Percentiles rank a stretch among this genome's conserved stretches.
phyloP scores from a whole-genome alignment of 2,797 vertebrate genomes.

The Sebastes steindachneri region DNA sequence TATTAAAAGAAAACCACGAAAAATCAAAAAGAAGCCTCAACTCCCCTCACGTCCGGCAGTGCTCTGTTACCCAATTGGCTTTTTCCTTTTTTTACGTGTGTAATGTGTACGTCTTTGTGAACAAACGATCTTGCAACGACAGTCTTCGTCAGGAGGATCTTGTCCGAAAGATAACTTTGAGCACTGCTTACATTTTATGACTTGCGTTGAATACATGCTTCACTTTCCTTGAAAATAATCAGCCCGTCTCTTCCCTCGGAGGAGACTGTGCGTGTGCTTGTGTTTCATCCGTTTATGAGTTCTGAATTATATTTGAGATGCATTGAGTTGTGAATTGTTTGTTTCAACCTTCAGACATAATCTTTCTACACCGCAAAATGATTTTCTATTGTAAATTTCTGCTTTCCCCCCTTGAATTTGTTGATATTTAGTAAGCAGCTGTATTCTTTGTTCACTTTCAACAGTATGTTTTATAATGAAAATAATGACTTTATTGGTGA shows the following conservation, averaged over 20 bases:
- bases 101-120: constrained; percentile 68
- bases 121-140: constrained; percentile 44
- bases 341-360: constrained; percentile 55
- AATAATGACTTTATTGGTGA: constrained; percentile 77
- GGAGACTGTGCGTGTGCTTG: constrained; percentile 46
- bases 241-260: neutral
- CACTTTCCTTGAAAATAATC: constrained; percentile 25
- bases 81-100: constrained; percentile 43
- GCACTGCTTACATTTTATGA: constrained; percentile 55
- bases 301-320: constrained; percentile 38
- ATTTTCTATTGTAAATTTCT: constrained; percentile 80
- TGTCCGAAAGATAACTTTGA: constrained; percentile 34
- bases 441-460: constrained; percentile 81
- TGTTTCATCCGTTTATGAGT: constrained; percentile 51
- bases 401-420: constrained; percentile 60
- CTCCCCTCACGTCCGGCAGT: constrained; percentile 24
- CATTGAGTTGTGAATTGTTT: constrained; percentile 51
- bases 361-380: constrained; percentile 71
- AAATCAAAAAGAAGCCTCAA: constrained; percentile 46
- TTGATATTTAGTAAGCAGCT: constrained; percentile 79
- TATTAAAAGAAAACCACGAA: constrained; percentile 12
- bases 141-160: constrained; percentile 31
- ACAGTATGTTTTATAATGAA: constrained; percentile 83
- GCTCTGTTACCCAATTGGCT: constrained; percentile 41
- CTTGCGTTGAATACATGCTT: constrained; percentile 52